phyloP scores from a whole-genome alignment of 2,113 vertebrate species.

The Amazona guildingii region DNA sequence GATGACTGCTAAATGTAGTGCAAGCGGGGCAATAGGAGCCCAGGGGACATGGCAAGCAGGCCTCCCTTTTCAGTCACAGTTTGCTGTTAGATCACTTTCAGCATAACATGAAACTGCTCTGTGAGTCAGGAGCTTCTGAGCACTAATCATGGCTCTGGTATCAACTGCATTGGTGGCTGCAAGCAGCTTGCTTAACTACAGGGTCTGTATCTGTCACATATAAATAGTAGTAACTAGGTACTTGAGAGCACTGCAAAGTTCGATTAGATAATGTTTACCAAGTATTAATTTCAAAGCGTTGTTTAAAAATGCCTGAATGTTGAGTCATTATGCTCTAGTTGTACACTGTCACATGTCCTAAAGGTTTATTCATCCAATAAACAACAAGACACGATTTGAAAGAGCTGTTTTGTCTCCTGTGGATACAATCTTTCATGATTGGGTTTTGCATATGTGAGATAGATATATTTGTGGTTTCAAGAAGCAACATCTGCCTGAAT shows the following conservation, averaged over 20 bases:
- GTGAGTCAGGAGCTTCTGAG: not conserved
- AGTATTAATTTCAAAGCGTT: not conserved
- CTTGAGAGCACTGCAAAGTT: not conserved
- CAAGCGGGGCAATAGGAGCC: not conserved
- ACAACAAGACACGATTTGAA: not conserved
- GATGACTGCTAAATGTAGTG: not conserved
- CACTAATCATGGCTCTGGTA: not conserved
- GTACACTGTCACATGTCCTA: not conserved
- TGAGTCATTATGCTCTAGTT: not conserved
- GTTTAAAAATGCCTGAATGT: not conserved
- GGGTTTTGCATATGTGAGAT: not conserved
- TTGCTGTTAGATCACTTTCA: not conserved
- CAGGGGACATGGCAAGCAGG: not conserved
- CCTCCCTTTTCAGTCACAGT: not conserved
- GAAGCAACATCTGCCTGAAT: not conserved
- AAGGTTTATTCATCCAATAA: not conserved
- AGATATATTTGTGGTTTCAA: not conserved
- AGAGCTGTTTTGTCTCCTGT: not conserved
- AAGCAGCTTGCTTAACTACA: not conserved
- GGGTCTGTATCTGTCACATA: not conserved
- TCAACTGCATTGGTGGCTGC: not conserved
- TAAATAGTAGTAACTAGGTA: not conserved
- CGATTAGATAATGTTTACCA: constrained; percentile 14
- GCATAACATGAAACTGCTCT: not conserved
- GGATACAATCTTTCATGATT: not conserved